phyloP scores from a whole-genome alignment of 2,888 invertebrate genomes.

The Perithous albicinctus region DNA sequence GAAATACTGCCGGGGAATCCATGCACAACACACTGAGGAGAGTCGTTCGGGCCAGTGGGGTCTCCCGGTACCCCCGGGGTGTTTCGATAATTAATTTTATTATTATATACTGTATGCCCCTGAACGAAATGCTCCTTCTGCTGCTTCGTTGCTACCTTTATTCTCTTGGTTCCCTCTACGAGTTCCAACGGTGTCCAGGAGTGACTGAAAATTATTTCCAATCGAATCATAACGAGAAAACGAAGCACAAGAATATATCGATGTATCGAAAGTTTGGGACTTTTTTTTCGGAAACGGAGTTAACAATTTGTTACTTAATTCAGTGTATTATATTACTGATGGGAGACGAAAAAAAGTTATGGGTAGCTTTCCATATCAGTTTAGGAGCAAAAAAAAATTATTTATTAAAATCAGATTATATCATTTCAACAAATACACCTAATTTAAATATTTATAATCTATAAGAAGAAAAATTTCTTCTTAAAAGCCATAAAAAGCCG shows the following conservation, averaged over 20 bases:
- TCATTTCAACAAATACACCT: too few relatives aligned
- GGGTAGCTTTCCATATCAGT: too few relatives aligned
- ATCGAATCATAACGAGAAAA: conserved; percentile 35
- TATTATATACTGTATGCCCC: conserved; percentile 66
- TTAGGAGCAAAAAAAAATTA: too few relatives aligned
- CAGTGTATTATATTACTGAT: too few relatives aligned
- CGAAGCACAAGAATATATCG: conserved; percentile 16
- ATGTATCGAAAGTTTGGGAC: too few relatives aligned
- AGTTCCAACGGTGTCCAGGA: conserved; percentile 13
- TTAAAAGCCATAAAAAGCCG: too few relatives aligned
- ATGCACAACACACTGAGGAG: conserved; percentile 35
- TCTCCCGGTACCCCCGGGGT: conserved; percentile 63
- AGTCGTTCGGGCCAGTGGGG: conserved; percentile 66
- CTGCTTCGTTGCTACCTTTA: conserved; percentile 18
- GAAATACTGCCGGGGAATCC: conserved; percentile 53
- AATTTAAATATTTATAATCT: too few relatives aligned
- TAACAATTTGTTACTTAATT: not conserved
- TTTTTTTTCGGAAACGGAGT: conserved; percentile 5
- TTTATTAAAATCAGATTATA: too few relatives aligned
- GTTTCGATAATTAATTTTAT: conserved; percentile 79
- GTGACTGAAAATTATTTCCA: conserved; percentile 42
- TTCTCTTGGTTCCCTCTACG: conserved; percentile 8
- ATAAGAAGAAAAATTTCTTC: too few relatives aligned
- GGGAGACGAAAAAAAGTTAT: too few relatives aligned
- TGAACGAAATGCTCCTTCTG: conserved; percentile 40